Conservation (phyloP, 2,113 vertebrate genomes). For the Xenus cinereus region DNA sequence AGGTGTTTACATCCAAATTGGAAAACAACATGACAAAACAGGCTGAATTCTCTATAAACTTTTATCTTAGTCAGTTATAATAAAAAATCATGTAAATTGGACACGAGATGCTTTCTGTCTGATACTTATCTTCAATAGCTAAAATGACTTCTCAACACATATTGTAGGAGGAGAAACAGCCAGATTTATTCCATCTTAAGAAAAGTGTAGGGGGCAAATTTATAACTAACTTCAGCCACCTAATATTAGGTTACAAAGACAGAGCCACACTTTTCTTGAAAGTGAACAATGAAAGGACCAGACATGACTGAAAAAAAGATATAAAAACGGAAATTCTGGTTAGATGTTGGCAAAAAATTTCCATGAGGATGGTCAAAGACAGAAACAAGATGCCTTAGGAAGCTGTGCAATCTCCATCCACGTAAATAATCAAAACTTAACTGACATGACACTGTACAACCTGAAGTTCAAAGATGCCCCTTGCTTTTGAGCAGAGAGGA, state of each 20-base stretch:
- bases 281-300: not conserved
- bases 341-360: not conserved
- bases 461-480: not conserved
- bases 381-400: not conserved
- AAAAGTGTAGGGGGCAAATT: not conserved
- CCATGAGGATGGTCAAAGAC: not conserved
- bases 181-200: not conserved
- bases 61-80: not conserved
- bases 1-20: not conserved
- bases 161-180: not conserved
- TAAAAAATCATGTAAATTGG: not conserved
- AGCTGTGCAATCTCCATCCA: not conserved
- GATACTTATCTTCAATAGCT: not conserved
- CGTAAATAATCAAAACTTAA: not conserved
- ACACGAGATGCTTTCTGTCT: not conserved
- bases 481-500: not conserved
- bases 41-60: not conserved
- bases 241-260: not conserved
- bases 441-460: not conserved
- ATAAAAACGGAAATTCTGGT: not conserved
- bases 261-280: not conserved
- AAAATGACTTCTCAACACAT: not conserved
- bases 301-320: not conserved
- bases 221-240: not conserved
- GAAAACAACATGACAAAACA: not conserved